Conservation (phyloP, 2,888 invertebrate species). For the Tenthredo scrophulariae region DNA sequence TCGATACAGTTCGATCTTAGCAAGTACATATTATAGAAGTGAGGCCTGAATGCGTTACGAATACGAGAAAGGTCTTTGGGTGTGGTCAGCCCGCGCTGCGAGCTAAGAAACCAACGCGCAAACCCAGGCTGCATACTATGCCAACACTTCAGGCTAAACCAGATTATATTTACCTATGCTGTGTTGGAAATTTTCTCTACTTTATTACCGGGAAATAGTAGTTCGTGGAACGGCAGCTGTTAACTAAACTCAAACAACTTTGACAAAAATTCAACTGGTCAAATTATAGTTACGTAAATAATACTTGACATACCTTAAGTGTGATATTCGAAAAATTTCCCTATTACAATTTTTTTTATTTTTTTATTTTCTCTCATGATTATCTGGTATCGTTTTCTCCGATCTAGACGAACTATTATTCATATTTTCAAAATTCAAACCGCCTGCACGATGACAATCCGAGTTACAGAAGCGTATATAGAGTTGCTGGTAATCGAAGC, state of each 20-base stretch:
- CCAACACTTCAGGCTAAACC: conserved; percentile 34
- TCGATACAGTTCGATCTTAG: conserved; percentile 8
- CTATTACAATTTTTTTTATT: background rate
- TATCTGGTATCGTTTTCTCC: background rate
- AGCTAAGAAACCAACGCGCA: conserved; percentile 55
- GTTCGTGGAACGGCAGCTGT: background rate
- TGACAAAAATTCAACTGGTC: background rate
- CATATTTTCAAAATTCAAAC: background rate
- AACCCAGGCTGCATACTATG: background rate
- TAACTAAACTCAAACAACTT: background rate
- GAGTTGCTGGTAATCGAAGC: background rate
- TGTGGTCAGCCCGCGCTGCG: conserved; percentile 66
- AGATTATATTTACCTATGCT: conserved; percentile 10
- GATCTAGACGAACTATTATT: background rate
- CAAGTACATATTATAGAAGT: conserved; percentile 6
- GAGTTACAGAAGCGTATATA: background rate
- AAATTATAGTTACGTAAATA: background rate
- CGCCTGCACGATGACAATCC: conserved; percentile 6
- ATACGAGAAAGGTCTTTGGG: conserved; percentile 62
- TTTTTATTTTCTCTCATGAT: background rate
- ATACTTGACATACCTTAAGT: background rate
- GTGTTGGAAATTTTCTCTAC: conserved; percentile 23
- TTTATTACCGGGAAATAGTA: background rate
- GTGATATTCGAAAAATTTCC: background rate
- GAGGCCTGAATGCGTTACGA: conserved; percentile 45